These are phyloP conservation scores for Theretra japonica DNA, from an alignment of 2,888 invertebrate species.

Conservation along the genomic window DNA sequence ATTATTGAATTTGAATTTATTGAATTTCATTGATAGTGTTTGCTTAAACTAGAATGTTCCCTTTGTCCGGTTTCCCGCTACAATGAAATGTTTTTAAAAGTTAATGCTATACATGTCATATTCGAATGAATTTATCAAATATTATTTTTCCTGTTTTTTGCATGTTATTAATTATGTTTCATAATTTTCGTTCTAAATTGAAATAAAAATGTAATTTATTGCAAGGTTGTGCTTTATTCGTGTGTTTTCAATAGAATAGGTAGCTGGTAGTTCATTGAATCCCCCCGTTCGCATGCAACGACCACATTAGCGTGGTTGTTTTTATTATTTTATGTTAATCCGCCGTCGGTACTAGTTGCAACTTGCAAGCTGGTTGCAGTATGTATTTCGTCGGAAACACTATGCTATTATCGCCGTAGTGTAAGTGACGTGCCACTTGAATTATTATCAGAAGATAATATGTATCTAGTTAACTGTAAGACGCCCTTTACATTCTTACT, in stretches of 20 bases:
- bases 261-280: constrained; percentile 4
- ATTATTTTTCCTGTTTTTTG: too few relatives aligned
- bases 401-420: background rate
- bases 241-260: background rate
- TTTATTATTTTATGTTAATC: constrained; percentile 15
- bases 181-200: background rate
- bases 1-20: too few relatives aligned
- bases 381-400: constrained; percentile 9
- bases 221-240: too few relatives aligned
- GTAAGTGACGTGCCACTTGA: background rate
- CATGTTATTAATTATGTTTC: too few relatives aligned
- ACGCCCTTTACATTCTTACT: too few relatives aligned
- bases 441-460: background rate
- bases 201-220: background rate
- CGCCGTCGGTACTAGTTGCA: background rate
- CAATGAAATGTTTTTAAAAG: too few relatives aligned
- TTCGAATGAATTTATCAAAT: too few relatives aligned
- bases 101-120: too few relatives aligned
- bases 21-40: too few relatives aligned
- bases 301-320: background rate
- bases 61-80: too few relatives aligned
- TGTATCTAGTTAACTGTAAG: background rate
- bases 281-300: background rate
- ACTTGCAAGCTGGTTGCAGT: background rate
- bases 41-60: too few relatives aligned